These are phyloP conservation scores for Masticophis lateralis DNA, from an alignment of 2,797 vertebrate genomes.

Conservation along the genomic window DNA sequence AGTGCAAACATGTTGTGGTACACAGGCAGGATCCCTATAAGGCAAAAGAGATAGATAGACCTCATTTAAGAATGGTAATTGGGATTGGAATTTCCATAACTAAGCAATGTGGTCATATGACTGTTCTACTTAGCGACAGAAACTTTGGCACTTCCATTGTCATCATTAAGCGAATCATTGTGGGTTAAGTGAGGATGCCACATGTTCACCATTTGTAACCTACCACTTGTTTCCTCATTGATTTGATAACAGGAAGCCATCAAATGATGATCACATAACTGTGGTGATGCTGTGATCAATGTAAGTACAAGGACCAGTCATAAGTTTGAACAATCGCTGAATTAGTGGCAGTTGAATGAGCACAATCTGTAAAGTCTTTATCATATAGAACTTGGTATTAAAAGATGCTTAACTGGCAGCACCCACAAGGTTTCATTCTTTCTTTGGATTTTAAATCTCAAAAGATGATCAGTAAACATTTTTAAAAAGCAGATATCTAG, in stretches of 20 bases:
- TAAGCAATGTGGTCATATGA: neutral
- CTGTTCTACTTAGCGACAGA: neutral
- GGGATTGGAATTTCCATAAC: neutral
- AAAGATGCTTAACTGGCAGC: neutral
- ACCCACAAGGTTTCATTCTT: neutral
- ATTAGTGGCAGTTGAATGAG: neutral
- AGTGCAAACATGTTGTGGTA: slow-evolving; percentile 88
- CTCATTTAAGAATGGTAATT: neutral
- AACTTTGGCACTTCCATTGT: neutral
- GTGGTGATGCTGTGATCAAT: neutral
- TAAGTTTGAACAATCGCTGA: neutral
- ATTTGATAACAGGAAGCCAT: neutral
- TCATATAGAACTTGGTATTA: neutral
- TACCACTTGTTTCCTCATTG: neutral
- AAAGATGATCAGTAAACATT: neutral
- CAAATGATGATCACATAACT: neutral
- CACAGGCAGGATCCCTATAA: slow-evolving; percentile 84
- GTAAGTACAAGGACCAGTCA: neutral
- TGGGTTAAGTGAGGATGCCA: neutral
- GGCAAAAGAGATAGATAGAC: slow-evolving; percentile 27
- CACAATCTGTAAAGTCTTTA: neutral
- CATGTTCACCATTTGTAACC: neutral
- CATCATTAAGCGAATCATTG: neutral
- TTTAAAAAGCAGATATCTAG: neutral
- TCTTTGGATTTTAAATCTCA: neutral